Percentiles rank a stretch among this genome's conserved stretches.
phyloP scores from a whole-genome alignment of 2,888 invertebrate genomes.

The Cephus spinipes region DNA sequence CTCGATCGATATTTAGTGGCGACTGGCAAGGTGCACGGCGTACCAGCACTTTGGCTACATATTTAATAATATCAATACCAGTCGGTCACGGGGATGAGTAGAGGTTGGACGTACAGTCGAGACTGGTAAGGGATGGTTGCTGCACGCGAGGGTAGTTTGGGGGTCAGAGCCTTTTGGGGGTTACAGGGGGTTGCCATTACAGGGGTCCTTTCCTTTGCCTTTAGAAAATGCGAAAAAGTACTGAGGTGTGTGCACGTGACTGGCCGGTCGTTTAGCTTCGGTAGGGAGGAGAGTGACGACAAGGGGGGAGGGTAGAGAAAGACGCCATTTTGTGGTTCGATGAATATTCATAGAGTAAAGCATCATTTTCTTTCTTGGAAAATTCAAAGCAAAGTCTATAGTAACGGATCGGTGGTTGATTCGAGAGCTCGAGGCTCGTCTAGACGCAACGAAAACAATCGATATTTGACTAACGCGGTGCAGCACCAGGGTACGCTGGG shows the following conservation, averaged over 20 bases:
- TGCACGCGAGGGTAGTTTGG: constrained; percentile 18
- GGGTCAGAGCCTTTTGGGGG: constrained; percentile 8
- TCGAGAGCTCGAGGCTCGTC: not conserved
- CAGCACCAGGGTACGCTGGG: not conserved
- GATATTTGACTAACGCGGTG: not conserved
- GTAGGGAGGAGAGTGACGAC: not conserved
- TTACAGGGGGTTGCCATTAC: constrained; percentile 4
- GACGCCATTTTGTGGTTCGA: not conserved
- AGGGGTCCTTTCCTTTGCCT: not conserved
- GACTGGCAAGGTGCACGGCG: constrained; percentile 4
- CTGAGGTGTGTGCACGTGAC: not conserved
- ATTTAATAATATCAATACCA: constrained; percentile 24
- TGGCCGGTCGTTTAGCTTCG: not conserved
- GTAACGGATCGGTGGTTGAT: not conserved
- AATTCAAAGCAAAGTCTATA: not conserved
- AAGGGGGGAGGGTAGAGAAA: no score
- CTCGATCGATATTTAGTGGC: constrained; percentile 15
- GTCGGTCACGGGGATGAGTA: constrained; percentile 8
- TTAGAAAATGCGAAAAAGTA: not conserved
- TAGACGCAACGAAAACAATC: not conserved
- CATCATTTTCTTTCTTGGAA: not conserved
- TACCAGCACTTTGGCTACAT: constrained; percentile 13
- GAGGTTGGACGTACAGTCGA: not conserved
- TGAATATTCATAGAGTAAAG: not conserved
- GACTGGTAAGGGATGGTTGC: not conserved